phyloP scores from a whole-genome alignment of 2,797 vertebrate species.

The Smutsia gigantea region DNA sequence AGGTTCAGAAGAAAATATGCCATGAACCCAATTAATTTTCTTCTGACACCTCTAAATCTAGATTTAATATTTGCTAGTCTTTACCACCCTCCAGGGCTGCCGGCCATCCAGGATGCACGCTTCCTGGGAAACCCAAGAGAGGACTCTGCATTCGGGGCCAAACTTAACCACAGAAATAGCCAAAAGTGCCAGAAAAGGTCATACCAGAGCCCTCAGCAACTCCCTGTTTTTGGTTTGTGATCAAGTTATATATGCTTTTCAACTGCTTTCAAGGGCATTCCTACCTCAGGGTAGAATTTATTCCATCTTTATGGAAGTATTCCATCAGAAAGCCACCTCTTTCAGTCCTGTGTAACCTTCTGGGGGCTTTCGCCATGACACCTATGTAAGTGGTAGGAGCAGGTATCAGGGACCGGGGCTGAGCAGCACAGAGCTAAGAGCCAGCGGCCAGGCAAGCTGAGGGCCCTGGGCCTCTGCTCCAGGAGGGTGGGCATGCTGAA shows the following conservation, averaged over 20 bases:
- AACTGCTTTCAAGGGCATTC: slow-evolving; percentile 27
- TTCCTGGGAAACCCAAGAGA: neutral
- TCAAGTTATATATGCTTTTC: slow-evolving; percentile 49
- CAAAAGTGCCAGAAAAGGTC: slow-evolving; percentile 47
- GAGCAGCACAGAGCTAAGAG: neutral
- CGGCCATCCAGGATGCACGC: accelerated
- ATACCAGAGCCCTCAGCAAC: neutral
- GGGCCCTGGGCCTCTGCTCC: neutral
- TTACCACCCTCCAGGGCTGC: neutral
- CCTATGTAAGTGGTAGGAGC: too few species aligned
- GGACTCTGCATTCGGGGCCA: slow-evolving; percentile 35
- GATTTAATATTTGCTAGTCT: neutral
- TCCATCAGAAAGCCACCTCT: neutral
- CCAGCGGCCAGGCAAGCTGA: neutral
- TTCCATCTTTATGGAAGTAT: slow-evolving; percentile 43
- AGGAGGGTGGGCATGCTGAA: neutral
- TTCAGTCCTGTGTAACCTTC: neutral
- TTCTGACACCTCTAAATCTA: neutral
- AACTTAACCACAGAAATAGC: neutral
- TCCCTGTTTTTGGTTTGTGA: neutral
- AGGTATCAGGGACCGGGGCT: accelerated
- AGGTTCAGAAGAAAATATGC: neutral
- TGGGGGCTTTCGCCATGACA: neutral
- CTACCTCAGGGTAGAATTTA: slow-evolving; percentile 46
- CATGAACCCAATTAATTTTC: neutral